Percentiles rank a stretch among this genome's conserved stretches.
These are phyloP conservation scores for Myotis myotis DNA, from an alignment of 2,797 vertebrate species.

Conservation along the genomic window DNA sequence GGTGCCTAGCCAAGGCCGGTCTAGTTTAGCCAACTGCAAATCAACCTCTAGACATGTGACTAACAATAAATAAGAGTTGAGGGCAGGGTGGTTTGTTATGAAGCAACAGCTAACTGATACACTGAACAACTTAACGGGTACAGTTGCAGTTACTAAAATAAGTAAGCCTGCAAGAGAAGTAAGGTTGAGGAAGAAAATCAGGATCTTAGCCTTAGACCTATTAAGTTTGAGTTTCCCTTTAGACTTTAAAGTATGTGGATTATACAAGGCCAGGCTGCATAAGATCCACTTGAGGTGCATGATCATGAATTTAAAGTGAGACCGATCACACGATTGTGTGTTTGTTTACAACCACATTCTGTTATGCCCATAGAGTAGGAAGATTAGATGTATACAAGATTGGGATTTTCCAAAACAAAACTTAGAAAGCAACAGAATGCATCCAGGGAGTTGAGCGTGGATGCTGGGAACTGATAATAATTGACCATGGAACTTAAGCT, in stretches of 20 bases:
- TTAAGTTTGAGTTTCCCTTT: constrained; percentile 22
- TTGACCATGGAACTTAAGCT: background rate
- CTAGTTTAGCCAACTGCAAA: background rate
- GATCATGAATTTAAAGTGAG: background rate
- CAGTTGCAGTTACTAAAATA: background rate
- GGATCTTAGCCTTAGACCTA: background rate
- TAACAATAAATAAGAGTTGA: background rate
- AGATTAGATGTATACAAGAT: background rate
- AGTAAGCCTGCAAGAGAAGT: background rate
- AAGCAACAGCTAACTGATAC: background rate
- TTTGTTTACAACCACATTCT: background rate
- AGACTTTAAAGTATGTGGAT: background rate
- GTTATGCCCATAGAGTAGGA: background rate
- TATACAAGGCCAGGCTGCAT: background rate
- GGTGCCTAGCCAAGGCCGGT: background rate
- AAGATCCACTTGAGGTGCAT: background rate
- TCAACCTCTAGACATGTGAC: background rate
- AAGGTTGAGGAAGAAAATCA: background rate
- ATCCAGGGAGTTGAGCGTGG: background rate
- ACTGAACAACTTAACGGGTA: background rate
- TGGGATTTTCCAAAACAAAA: background rate
- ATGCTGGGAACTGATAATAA: background rate
- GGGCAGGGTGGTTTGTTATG: background rate
- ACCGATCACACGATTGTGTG: background rate
- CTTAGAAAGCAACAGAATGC: background rate